Evolutionary conservation across 23 tunicate species (phyloP), one percentile per base, ranked within the genome.

Genomic region (Diplosoma virens): DNA sequence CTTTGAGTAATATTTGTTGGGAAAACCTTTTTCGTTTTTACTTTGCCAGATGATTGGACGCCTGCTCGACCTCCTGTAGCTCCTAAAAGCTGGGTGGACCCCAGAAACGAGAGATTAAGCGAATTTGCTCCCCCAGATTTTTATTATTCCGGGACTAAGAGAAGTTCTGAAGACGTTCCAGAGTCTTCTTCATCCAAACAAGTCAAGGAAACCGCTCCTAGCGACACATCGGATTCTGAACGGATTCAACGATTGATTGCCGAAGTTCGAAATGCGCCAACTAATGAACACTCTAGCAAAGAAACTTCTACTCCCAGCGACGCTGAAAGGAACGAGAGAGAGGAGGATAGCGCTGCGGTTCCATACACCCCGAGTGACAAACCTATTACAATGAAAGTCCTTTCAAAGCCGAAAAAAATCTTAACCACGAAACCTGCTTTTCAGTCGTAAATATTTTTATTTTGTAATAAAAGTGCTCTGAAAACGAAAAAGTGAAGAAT

Each of bases 61-160:
- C 95, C 95, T 7, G 95, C 95, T 1, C 32, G 45, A 68, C 55
- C 86, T 1, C 67, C 79, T 37, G 58, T 61, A 36, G 70, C 75
- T 6, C 95, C 95, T 0, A 76, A 59, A 70, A 74, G 79, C 25
- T 88, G 95, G 95, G 33, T 45, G 20, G 80, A 88, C 52, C 95
- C 95, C 1, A 55, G 79, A 31, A 76, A 88, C 14, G 87, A 82
- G 22, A 33, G 95, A 33, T 75, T 28, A 0, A 54, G 58, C 32
- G 87, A 82, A 47, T 88, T 88, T 29, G 95, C 95, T 2, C 95
- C 95, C 14, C 95, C 95, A 0, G 58, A 79, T 20, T 81, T 59
- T 33, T 88, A 88, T 36, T 82, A 63, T 22, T 7, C 22, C 27
- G 3, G 52, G 3, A 4, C 70, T 5, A 63, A 28, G 9, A 6